These are phyloP conservation scores for Cryptocheilus praepositus DNA, from an alignment of 2,888 invertebrate species.

Conservation along the genomic window DNA sequence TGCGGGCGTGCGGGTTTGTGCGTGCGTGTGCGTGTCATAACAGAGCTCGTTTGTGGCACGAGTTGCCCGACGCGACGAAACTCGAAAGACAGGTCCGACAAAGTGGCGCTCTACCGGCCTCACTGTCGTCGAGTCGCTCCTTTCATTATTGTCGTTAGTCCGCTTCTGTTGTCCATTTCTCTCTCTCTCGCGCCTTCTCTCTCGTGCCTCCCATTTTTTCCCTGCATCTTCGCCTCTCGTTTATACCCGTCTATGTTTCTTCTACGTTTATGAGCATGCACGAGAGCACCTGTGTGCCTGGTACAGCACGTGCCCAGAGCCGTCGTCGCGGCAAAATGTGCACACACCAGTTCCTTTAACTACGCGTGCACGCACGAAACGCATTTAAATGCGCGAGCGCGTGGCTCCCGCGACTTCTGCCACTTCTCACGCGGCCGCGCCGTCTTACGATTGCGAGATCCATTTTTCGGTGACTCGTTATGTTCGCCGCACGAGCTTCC, in stretches of 20 bases:
- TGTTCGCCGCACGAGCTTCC: constrained; percentile 11
- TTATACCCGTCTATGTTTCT: constrained; percentile 20
- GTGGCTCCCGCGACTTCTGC: constrained; percentile 35
- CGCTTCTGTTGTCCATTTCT: constrained; percentile 12
- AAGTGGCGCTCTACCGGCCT: constrained; percentile 48
- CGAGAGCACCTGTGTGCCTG: no score
- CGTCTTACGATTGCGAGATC: no score
- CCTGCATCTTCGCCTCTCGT: constrained; percentile 24
- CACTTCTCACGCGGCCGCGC: constrained; percentile 19
- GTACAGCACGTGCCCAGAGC: constrained; percentile 13
- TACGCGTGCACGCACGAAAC: constrained; percentile 26
- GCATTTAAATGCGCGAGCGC: constrained; percentile 46
- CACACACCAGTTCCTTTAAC: constrained; percentile 1
- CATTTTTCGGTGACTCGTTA: no score
- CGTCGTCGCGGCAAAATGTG: no score
- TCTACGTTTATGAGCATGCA: constrained; percentile 44
- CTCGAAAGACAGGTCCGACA: constrained; percentile 64
- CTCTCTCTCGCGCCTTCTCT: constrained; percentile 13
- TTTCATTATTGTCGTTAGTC: constrained; percentile 53
- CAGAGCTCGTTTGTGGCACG: constrained; percentile 14
- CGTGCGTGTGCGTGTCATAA: constrained; percentile 14
- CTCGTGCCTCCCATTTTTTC: constrained; percentile 6
- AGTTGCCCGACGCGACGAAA: constrained; percentile 38
- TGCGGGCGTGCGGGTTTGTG: constrained; percentile 9
- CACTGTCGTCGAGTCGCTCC: constrained; percentile 45